Evolutionary conservation across 2,797 vertebrate genomes (phyloP), one percentile per base, ranked within the genome.

Genomic region (Artibeus lituratus): DNA sequence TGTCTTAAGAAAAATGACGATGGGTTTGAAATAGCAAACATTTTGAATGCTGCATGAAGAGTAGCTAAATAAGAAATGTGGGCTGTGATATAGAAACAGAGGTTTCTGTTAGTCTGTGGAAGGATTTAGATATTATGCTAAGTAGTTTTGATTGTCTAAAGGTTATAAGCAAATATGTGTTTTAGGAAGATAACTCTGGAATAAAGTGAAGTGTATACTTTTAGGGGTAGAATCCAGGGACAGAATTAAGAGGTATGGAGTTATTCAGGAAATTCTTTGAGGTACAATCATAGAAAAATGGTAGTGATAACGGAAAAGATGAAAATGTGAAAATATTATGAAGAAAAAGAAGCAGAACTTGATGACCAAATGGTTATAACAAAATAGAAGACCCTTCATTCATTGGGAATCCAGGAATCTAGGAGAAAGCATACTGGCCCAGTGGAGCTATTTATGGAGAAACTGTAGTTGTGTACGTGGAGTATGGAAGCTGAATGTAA

Each of bases 391-490:
- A 35, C 15, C 32, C 35, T 24, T 51, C 7, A 39, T 53, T 78
- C 8, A 24, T 3, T 82, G 47, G 8, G 42, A 51, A 77, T 92
- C 7, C 14, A 47, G 35, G 14, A 59, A 90, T 86, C 11, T 12
- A 37, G 42, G n/a, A 57, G 35, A 26, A 76, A n/a, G 16, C 42
- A 83, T 4, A 26, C 4, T 62, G 67, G 11, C 29, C 0, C 14
- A 10, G 11, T n/a, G 2, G 18, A 3, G 1, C 29, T 72, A 18
- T 22, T 85, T 26, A 29, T 0, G 0, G 15, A 91, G 42, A 1
- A 7, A 3, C 10, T 49, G 2, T 29, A 42, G 39, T 19, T 42
- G 10, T 19, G 5, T 51, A n/a, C 22, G 18, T 29, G 9, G 42
- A 55, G 0, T 35, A 22, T 24, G 15, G 22, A 72, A 44, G 39